Evolutionary conservation across 2,888 invertebrate genomes (phyloP).

Genomic region (Clitarchus hookeri): DNA sequence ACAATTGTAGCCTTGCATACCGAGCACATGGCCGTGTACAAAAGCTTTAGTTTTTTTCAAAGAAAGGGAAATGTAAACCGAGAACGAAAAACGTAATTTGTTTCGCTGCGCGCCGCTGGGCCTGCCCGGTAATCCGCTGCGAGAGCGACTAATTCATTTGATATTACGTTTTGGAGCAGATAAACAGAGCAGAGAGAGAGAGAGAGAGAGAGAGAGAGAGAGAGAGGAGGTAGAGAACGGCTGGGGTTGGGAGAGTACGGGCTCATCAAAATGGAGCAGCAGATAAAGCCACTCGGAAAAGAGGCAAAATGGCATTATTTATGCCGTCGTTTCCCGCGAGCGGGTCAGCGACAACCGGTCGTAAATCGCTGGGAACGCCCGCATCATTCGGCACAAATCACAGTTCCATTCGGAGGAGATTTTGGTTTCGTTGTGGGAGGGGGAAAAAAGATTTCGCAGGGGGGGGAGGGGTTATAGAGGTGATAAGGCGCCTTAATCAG

Average conservation of each 20-base stretch:
- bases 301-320: not conserved
- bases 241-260: not conserved
- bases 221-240: no score
- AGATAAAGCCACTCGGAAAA: not conserved
- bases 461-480: not conserved
- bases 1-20: no score
- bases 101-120: not conserved
- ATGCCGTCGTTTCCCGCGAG: not conserved
- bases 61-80: not conserved
- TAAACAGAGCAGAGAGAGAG: not conserved
- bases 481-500: constrained; percentile 1
- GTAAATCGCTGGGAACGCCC: not conserved
- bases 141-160: not conserved
- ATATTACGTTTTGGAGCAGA: constrained; percentile 4
- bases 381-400: not conserved
- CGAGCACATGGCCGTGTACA: no score
- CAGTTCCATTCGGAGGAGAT: not conserved
- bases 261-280: not conserved
- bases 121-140: not conserved
- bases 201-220: not conserved
- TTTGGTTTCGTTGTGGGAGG: not conserved
- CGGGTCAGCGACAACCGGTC: not conserved
- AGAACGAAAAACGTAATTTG: not conserved
- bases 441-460: no score
- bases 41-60: not conserved